A percentile compares a stretch with the other conserved stretches of the same genome.
phyloP scores from a whole-genome alignment of 2,113 vertebrate genomes.

The Percopsis transmontana region DNA sequence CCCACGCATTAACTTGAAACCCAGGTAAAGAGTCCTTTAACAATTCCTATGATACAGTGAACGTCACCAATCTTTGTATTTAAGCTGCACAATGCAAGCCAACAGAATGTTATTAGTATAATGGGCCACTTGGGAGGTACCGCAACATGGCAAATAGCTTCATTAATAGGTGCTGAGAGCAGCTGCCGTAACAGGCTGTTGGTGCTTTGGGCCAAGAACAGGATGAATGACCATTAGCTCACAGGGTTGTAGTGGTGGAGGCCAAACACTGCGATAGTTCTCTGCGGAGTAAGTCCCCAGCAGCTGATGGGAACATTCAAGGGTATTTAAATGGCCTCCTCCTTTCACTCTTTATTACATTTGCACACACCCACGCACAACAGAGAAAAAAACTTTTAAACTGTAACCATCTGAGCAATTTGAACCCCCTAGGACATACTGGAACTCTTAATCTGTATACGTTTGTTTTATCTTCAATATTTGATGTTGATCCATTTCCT shows the following conservation, averaged over 20 bases:
- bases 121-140: constrained; percentile 29
- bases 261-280: neutral
- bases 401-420: too few species aligned
- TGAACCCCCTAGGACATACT: too few species aligned
- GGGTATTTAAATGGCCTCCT: too few species aligned
- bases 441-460: too few species aligned
- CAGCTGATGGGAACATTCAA: neutral
- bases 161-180: neutral
- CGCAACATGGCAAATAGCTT: constrained; percentile 5
- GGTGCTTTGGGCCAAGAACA: neutral
- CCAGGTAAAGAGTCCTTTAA: too few species aligned
- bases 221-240: constrained; percentile 4
- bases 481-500: too few species aligned
- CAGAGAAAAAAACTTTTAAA: too few species aligned
- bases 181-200: neutral
- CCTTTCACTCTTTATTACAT: too few species aligned
- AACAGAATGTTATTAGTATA: constrained; percentile 40
- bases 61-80: neutral
- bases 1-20: too few species aligned
- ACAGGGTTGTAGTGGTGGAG: neutral
- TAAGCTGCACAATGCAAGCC: constrained; percentile 29
- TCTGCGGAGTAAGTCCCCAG: neutral
- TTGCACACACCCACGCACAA: too few species aligned
- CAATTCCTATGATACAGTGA: too few species aligned
- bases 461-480: too few species aligned